Evolutionary conservation across 2,888 invertebrate species (phyloP), one percentile per base, ranked within the genome.

Genomic region (Epinotia bilunana): DNA sequence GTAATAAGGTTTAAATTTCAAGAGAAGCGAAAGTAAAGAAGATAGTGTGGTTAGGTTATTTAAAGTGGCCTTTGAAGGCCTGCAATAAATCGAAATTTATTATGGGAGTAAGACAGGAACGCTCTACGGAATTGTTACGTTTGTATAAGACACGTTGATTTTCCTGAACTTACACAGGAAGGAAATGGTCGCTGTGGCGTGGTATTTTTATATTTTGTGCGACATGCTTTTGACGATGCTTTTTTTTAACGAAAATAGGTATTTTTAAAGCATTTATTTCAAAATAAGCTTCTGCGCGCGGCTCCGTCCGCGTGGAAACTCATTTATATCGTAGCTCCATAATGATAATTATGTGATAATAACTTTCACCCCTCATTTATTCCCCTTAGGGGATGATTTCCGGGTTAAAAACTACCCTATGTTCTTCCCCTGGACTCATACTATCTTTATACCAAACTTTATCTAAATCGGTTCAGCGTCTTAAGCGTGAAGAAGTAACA

Each of bases 1-100:
- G 0, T 12, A 13, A 18, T 39, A 33, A 39, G 20, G 67, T 39
- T 0, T 39, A 18, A 3, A 57, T 39, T 57, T 57, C 1, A 18
- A 39, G 33, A 16, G 3, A 20, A 18, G 6, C 12, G 39, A 13
- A 1, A n/a, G 9, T 5, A 6, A 1, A 33, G 55, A 20, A 57
- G 18, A 0, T 57, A 57, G 18, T 57, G 6, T n/a, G 11, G 6
- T 13, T 4, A 23, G 23, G 55, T 18, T 39, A 20, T 55, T 55
- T 55, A 3, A 18, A 18, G 55, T 39, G 16, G 69, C 70, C 61
- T 74, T 74, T 70, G 64, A 64, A 33, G 33, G 58, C 28, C 57
- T 62, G 63, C 70, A 70, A 70, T 74, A 74, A 74, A 64, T 74
- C 63, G 69, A 70, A 74, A 69, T 64, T 74, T 74, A 74, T 74